Evolutionary conservation across 1,140 invertebrate genomes (phyloP).

Genomic region (Laodelphax striatellus): DNA sequence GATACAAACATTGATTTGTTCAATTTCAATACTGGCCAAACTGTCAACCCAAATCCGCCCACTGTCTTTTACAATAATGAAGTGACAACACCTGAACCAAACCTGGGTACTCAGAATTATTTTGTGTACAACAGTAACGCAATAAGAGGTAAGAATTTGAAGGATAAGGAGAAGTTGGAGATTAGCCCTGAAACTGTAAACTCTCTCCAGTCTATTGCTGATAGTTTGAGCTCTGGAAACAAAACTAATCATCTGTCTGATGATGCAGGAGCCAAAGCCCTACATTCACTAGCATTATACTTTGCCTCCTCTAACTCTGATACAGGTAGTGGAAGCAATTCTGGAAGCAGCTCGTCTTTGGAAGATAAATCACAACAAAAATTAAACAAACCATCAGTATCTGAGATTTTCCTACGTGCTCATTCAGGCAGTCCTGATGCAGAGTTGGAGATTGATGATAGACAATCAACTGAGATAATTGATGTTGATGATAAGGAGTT

Average conservation of each 20-base stretch:
- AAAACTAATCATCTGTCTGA: slow-evolving; percentile 3
- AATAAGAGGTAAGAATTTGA: not conserved
- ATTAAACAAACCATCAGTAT: slow-evolving; percentile 3
- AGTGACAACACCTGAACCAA: not conserved
- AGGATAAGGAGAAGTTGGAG: slow-evolving; percentile 2
- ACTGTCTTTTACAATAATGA: not conserved
- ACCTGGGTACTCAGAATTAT: not conserved
- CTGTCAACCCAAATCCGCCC: not conserved
- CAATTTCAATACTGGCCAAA: not conserved
- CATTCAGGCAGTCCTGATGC: slow-evolving; percentile 15
- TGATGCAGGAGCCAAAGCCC: slow-evolving; percentile 56
- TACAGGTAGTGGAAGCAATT: not conserved
- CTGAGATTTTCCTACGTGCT: slow-evolving; percentile 14
- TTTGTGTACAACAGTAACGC: not conserved
- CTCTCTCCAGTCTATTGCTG: slow-evolving; percentile 9
- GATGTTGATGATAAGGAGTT: slow-evolving; percentile 9
- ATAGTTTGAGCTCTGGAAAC: not conserved
- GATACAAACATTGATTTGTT: not conserved
- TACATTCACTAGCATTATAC: slow-evolving; percentile 64
- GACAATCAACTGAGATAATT: slow-evolving; percentile 1
- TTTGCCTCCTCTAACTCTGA: slow-evolving; percentile 45
- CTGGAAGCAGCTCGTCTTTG: not conserved
- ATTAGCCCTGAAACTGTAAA: slow-evolving; percentile 17
- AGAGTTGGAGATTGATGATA: slow-evolving; percentile 6
- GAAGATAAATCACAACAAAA: not conserved